phyloP scores from a whole-genome alignment of 2,888 invertebrate genomes.

The Hypomecis atomaria region DNA sequence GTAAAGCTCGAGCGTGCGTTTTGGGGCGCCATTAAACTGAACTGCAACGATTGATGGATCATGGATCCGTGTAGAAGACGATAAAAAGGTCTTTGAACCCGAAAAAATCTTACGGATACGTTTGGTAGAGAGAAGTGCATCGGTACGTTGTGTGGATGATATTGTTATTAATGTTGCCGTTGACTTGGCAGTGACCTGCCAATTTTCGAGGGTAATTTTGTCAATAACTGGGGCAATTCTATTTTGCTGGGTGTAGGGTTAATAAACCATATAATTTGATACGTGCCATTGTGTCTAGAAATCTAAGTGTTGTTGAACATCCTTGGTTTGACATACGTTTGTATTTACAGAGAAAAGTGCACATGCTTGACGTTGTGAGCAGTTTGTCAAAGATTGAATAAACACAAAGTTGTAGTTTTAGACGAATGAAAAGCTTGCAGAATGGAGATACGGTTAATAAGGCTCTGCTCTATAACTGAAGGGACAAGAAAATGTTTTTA shows the following conservation, averaged over 20 bases:
- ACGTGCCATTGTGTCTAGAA: neutral
- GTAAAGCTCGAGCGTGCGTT: constrained; percentile 52
- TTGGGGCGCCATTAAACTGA: constrained; percentile 60
- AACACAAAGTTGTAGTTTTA: no score
- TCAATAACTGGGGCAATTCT: constrained; percentile 1
- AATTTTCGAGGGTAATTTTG: constrained; percentile 13
- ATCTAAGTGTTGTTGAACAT: neutral
- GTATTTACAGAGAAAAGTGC: no score
- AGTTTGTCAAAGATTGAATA: no score
- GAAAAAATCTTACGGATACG: constrained; percentile 46
- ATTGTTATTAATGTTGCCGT: constrained; percentile 55
- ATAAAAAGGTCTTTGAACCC: constrained; percentile 69
- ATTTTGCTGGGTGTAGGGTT: neutral
- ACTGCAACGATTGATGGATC: constrained; percentile 69
- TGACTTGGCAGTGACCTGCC: constrained; percentile 48
- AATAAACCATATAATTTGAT: neutral
- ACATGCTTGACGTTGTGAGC: no score
- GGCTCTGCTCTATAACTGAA: no score
- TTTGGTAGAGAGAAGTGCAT: constrained; percentile 37
- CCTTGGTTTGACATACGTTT: neutral
- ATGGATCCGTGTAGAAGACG: constrained; percentile 47
- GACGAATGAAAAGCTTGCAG: no score
- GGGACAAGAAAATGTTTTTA: no score
- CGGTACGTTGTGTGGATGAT: constrained; percentile 49
- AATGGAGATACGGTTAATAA: no score